Evolutionary conservation across 2,113 vertebrate genomes (phyloP).

Genomic region (Atherinomorus stipes): DNA sequence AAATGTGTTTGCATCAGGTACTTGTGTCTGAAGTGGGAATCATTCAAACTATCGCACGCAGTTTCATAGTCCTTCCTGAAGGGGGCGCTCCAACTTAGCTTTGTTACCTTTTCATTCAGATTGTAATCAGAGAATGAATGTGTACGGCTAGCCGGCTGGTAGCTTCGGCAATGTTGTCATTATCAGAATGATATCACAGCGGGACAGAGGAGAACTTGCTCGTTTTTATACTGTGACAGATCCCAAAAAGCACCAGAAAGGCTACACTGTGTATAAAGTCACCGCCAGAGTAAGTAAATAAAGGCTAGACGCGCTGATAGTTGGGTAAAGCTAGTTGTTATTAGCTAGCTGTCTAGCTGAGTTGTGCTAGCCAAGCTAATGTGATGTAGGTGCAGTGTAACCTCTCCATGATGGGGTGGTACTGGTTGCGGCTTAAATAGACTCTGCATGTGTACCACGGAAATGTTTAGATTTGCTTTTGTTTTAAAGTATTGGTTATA

Average conservation of each 20-base stretch:
- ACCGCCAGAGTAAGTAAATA: conserved; percentile 91
- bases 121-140: conserved; percentile 57
- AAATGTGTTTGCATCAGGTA: too few relatives aligned
- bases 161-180: conserved; percentile 75
- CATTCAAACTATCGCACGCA: neutral
- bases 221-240: conserved; percentile 98
- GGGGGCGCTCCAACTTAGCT: conserved; percentile 17
- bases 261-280: conserved; percentile 97
- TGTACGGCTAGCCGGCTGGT: conserved; percentile 62
- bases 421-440: neutral
- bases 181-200: conserved; percentile 91
- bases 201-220: conserved; percentile 90
- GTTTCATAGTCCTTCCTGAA: neutral
- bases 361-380: conserved; percentile 37
- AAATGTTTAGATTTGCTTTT: neutral
- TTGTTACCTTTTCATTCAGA: conserved; percentile 5
- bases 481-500: neutral
- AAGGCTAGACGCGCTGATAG: neutral
- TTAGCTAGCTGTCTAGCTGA: conserved; percentile 39
- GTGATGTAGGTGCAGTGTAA: conserved; percentile 19
- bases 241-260: conserved; percentile 90
- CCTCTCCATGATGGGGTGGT: neutral
- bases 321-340: conserved; percentile 53
- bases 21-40: neutral
- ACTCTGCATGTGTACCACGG: rapidly evolving